Evolutionary conservation across 1,140 invertebrate genomes (phyloP), one percentile per base, ranked within the genome.

Genomic region (Megathymus violae): DNA sequence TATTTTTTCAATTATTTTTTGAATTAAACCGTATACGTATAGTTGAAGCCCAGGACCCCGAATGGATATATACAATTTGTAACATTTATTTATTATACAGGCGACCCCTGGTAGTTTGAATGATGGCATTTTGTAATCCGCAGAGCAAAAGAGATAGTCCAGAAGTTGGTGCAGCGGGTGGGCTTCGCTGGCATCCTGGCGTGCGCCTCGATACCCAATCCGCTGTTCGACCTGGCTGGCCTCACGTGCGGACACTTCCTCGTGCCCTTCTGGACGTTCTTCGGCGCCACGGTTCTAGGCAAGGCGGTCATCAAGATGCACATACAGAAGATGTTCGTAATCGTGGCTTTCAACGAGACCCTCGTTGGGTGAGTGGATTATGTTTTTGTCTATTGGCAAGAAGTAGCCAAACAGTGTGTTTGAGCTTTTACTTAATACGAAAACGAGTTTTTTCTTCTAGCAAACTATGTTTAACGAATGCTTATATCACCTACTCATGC

Each of bases 231-330:
- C 89, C 92, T 99, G 74, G 99, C 99, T 51, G 99, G 99, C 0
- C 97, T 99, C 11, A 99, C 98, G 0, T 99, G 99, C 91, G 99
- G 99, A 6, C 98, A 99, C 91, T 99, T 99, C 89, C 92, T 99
- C 44, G 97, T 99, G 77, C 98, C 99, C 27, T 99, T 99, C 92
- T 99, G 98, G 97, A 99, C 98, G 17, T 99, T 99, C 92, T 99
- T 99, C 89, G 98, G 98, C 27, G 99, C 99, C 50, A 99, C 99
- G 0, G 92, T 99, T 0, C 96, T 99, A 62, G 99, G 98, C 40
- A 99, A 99, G 92, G 99, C 99, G 38, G 93, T 99, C 40, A 96
- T 99, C 68, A 99, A 99, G 93, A 99, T 99, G 97, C 98, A 99
- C 86, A 97, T 99, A 81, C 99, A 99, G 93, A 98, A 98, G 92